phyloP scores from a whole-genome alignment of 2,888 invertebrate genomes.

The Chironomus riparius region DNA sequence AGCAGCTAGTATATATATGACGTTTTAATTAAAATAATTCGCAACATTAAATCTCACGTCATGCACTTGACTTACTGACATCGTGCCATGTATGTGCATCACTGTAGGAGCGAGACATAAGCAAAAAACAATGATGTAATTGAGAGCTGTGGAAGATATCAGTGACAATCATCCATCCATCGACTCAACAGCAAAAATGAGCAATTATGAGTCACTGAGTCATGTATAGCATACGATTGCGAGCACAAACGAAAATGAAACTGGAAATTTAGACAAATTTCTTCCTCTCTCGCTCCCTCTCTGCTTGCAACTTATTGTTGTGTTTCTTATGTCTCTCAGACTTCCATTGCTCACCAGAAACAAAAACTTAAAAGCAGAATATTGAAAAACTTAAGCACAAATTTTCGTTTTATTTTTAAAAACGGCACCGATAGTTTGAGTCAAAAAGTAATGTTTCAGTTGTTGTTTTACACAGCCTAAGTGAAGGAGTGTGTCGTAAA shows the following conservation, averaged over 20 bases:
- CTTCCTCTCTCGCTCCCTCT: neutral
- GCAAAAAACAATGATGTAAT: neutral
- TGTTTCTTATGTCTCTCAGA: neutral
- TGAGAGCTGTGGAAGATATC: neutral
- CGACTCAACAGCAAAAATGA: neutral
- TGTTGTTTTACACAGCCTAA: constrained; percentile 12
- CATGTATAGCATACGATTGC: neutral
- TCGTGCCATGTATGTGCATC: neutral
- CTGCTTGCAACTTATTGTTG: neutral
- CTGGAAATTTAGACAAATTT: neutral
- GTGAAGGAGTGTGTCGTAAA: constrained; percentile 13
- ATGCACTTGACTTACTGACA: constrained; percentile 12
- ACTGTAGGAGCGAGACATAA: no score
- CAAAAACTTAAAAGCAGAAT: neutral
- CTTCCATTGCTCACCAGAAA: neutral
- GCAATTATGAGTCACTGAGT: neutral
- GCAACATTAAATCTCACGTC: neutral
- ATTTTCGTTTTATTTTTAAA: neutral
- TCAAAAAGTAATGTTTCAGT: neutral
- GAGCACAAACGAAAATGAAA: neutral
- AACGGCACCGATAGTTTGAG: neutral
- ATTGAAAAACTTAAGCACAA: no score
- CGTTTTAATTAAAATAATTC: neutral
- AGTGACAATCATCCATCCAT: neutral
- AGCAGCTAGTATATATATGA: neutral